Base-by-base conservation (phyloP, 2,797 vertebrate species). In the Paratrypauchen microcephalus region DNA sequence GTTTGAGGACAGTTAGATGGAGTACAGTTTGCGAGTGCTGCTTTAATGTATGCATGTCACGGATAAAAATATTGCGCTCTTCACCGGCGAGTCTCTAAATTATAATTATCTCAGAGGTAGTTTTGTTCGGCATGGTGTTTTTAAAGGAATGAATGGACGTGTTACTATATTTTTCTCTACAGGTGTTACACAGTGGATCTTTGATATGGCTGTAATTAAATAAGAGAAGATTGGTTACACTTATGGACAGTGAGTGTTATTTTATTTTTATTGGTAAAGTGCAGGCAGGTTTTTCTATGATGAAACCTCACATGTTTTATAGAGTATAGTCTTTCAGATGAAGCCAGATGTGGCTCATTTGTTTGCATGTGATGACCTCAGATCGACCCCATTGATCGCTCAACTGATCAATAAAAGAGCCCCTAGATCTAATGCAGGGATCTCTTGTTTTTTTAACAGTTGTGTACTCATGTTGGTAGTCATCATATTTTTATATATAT, bases 1-100 rank as follows among this genome's bases (percentile, higher is more conserved):
- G 78, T 73, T 86, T 88, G 82, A 82, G 83, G 76, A 83, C 11
- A 4, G 41, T 45, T 45, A 45, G 41, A 3, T 45, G 5, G 41
- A 45, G 39, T 9, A 41, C 74, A 73, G 77, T 87, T 87, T 83
- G 74, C 87, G 59, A 54, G 86, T 60, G 59, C 48, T 0, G 74
- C 77, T 78, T 80, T 88, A 83, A 83, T 86, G 77, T 68, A 78
- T 13, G 16, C 41, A 45, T 45, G 41, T 45, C 41, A 45, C 3
- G 11, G 13, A 45, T 15, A 45, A 45, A 15, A 13, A 45, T 45
- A 45, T 45, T 45, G 41, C 3, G 41, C 41, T 45, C 13, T 45
- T 45, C 11, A 15, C 41, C 41, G 41, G 3, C 41, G 4, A 45
- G 41, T 45, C 41, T 45, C 13, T 45, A 45, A 45, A 45, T 45